A percentile compares a stretch with the other conserved stretches of the same genome.
phyloP scores from a whole-genome alignment of 2,113 vertebrate species.

The Pygoscelis adeliae region DNA sequence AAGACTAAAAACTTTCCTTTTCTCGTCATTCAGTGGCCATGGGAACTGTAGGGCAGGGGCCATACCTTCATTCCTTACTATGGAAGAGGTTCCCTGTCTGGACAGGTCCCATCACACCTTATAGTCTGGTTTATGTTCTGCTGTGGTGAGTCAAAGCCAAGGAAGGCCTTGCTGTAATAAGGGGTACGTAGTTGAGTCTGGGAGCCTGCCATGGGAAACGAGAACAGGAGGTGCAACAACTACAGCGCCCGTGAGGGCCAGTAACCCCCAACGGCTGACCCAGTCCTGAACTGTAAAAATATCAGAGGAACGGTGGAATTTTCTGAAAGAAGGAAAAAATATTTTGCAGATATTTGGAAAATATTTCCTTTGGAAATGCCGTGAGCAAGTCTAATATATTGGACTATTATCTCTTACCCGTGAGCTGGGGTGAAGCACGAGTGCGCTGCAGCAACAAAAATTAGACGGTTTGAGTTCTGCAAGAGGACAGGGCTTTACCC shows the following conservation, averaged over 20 bases:
- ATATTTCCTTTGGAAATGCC: not conserved
- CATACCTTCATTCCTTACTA: not conserved
- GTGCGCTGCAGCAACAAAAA: not conserved
- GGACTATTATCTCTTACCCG: not conserved
- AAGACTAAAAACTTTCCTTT: not conserved
- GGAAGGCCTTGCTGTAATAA: not conserved
- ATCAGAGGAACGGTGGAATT: not conserved
- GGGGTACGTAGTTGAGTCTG: fast-evolving
- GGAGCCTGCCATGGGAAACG: fast-evolving
- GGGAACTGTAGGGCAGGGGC: no score
- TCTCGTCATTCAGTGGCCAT: not conserved
- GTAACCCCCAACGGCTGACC: not conserved
- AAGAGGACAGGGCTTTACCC: not conserved
- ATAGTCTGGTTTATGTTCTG: not conserved
- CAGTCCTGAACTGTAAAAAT: not conserved
- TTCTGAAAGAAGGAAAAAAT: not conserved
- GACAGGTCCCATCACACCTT: not conserved
- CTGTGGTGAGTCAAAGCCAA: no score
- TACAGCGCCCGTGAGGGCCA: not conserved
- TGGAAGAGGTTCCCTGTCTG: not conserved
- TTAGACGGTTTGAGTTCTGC: not conserved
- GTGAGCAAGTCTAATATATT: not conserved
- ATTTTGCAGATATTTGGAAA: not conserved
- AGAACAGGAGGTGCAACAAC: not conserved
- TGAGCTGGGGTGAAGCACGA: not conserved